A percentile compares a stretch with the other conserved stretches of the same genome.
phyloP scores from a whole-genome alignment of 2,113 vertebrate species.

The Cephalopterus ornatus region DNA sequence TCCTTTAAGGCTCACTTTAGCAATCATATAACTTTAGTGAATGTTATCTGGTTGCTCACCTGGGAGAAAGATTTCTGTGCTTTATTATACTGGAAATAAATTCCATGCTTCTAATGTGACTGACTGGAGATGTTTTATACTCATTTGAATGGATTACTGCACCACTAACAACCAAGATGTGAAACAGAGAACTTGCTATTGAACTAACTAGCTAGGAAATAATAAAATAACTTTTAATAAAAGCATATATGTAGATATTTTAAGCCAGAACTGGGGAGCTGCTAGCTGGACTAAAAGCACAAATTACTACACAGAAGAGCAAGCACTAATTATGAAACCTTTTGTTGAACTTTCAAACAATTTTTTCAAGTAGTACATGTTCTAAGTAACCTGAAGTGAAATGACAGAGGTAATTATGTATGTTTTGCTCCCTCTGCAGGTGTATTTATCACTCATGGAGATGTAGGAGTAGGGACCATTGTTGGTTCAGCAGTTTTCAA shows the following conservation, averaged over 20 bases:
- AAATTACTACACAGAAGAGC: not conserved
- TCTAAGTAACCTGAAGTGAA: not conserved
- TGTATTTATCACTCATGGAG: constrained; percentile 97
- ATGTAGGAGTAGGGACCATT: constrained; percentile 96
- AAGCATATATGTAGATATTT: not conserved
- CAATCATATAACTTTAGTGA: not conserved
- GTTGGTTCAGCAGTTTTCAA: constrained; percentile 98
- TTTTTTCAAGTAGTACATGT: not conserved
- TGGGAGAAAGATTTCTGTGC: not conserved
- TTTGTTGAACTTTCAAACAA: not conserved
- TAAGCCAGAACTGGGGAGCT: not conserved
- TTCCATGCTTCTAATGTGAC: not conserved
- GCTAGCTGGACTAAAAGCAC: not conserved
- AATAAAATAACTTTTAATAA: not conserved
- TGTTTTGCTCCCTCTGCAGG: constrained; percentile 71
- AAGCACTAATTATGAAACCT: not conserved
- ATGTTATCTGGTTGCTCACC: not conserved
- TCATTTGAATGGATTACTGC: not conserved
- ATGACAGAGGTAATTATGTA: not conserved
- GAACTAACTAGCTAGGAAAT: not conserved
- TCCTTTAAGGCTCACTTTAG: not conserved
- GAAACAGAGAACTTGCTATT: not conserved
- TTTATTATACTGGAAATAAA: not conserved
- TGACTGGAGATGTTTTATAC: not conserved
- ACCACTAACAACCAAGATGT: not conserved